phyloP scores from a whole-genome alignment of 1,140 invertebrate species.

The Drosophila erecta region DNA sequence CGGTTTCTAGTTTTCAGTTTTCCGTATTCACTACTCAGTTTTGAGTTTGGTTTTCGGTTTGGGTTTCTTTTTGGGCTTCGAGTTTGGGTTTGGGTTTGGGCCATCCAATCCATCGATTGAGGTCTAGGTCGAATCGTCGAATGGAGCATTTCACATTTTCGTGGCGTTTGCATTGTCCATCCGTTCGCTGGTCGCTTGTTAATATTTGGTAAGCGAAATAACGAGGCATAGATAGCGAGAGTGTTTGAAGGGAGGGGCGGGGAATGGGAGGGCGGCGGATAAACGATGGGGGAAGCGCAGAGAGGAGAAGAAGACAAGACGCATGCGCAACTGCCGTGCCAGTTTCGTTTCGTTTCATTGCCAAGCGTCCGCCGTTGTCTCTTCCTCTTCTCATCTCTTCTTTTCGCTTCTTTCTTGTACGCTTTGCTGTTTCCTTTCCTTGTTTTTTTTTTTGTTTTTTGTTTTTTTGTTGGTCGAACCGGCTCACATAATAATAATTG shows the following conservation, averaged over 20 bases:
- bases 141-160: conserved; percentile 82
- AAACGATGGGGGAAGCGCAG: neutral
- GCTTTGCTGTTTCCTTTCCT: conserved; percentile 24
- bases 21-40: neutral
- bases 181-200: conserved; percentile 38
- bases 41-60: conserved; percentile 1
- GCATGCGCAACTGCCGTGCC: conserved; percentile 71
- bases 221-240: conserved; percentile 46
- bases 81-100: conserved; percentile 33
- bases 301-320: conserved; percentile 20
- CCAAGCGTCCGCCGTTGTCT: conserved; percentile 52
- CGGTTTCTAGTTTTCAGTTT: conserved; percentile 2
- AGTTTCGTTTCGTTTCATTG: conserved; percentile 71
- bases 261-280: neutral
- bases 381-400: conserved; percentile 34
- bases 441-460: neutral
- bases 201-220: conserved; percentile 70
- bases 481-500: conserved; percentile 74
- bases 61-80: conserved; percentile 1
- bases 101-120: conserved; percentile 73
- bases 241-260: conserved; percentile 12
- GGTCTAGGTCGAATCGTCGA: conserved; percentile 78
- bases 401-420: conserved; percentile 31
- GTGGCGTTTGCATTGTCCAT: conserved; percentile 78
- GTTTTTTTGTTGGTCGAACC: conserved; percentile 63